These are phyloP conservation scores for Heterodera schachtii DNA, from an alignment of 1,140 invertebrate species.

Conservation along the genomic window DNA sequence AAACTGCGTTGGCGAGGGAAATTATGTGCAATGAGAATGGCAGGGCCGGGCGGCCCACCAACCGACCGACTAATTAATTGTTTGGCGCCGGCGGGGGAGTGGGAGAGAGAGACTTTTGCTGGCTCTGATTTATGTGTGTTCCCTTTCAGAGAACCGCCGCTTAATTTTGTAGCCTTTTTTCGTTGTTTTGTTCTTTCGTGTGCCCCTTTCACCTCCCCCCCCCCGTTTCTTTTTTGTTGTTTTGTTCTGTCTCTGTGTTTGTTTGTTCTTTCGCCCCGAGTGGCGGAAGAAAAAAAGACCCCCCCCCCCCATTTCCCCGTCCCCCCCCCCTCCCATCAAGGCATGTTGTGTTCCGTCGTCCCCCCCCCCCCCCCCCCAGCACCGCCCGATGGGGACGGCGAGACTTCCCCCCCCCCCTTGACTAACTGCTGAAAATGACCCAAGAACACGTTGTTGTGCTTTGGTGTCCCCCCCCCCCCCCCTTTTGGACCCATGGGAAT, in stretches of 20 bases:
- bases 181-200: neutral
- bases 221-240: neutral
- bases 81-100: neutral
- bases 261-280: conserved; percentile 16
- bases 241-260: neutral
- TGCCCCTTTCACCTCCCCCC: neutral
- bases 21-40: too few relatives aligned
- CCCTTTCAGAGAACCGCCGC: too few relatives aligned
- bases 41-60: too few relatives aligned
- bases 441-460: neutral
- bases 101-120: neutral
- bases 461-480: too few relatives aligned
- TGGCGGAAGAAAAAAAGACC: neutral
- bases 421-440: neutral
- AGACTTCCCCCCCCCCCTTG: neutral
- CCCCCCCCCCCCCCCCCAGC: too few relatives aligned
- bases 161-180: neutral
- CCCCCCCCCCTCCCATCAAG: neutral
- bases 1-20: too few relatives aligned
- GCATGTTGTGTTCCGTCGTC: neutral
- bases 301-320: neutral
- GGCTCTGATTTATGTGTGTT: neutral
- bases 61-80: too few relatives aligned
- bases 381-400: neutral
- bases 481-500: neutral